Conservation (phyloP, 1,140 invertebrate genomes). For the Drosophila bocqueti region DNA sequence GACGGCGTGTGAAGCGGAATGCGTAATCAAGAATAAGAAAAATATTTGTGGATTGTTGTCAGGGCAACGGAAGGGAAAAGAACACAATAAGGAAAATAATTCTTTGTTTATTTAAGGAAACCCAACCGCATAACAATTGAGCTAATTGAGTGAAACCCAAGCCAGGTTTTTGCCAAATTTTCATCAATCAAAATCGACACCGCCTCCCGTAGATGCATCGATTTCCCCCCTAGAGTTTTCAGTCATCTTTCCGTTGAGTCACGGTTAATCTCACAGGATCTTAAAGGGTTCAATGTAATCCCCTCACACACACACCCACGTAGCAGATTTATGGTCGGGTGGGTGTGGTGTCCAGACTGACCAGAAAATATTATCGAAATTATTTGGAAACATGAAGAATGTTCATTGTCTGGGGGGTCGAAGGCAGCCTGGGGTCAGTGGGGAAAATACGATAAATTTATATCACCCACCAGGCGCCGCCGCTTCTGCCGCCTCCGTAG, state of each 20-base stretch:
- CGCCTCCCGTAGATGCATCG: constrained; percentile 1
- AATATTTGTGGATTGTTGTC: constrained; percentile 46
- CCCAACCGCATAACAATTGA: constrained; percentile 28
- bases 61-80: constrained; percentile 24
- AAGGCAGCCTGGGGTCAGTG: constrained; percentile 42
- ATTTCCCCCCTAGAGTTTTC: neutral
- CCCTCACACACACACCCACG: neutral
- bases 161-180: constrained; percentile 7
- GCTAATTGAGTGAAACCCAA: constrained; percentile 42
- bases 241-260: constrained; percentile 19
- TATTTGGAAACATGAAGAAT: constrained; percentile 59
- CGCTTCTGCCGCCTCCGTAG: neutral
- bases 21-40: constrained; percentile 49
- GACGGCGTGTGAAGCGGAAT: constrained; percentile 39
- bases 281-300: constrained; percentile 25
- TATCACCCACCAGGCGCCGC: constrained; percentile 19
- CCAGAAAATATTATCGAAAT: constrained; percentile 62
- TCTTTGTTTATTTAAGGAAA: constrained; percentile 43
- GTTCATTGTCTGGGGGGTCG: constrained; percentile 50
- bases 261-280: constrained; percentile 8
- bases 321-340: constrained; percentile 29
- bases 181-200: constrained; percentile 34
- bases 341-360: constrained; percentile 16
- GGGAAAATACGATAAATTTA: constrained; percentile 62
- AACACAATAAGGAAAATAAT: constrained; percentile 55